phyloP scores from a whole-genome alignment of 2,113 vertebrate species.

The Carollia perspicillata region DNA sequence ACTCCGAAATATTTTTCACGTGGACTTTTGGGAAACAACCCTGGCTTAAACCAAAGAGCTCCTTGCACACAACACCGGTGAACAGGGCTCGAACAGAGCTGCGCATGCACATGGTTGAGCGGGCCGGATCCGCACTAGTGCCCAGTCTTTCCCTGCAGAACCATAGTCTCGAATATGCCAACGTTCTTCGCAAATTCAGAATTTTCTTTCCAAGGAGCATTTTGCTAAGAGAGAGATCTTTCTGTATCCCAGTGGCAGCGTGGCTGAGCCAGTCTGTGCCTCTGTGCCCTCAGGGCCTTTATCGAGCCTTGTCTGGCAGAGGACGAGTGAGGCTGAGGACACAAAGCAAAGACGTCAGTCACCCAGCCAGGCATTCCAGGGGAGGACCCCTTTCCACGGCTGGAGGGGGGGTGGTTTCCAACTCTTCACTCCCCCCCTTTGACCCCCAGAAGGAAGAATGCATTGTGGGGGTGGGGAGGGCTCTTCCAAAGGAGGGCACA shows the following conservation, averaged over 20 bases:
- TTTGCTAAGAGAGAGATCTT: not conserved
- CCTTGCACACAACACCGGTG: not conserved
- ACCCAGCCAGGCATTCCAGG: not conserved
- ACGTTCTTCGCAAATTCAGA: not conserved
- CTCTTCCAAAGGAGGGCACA: not conserved
- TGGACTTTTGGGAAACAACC: not conserved
- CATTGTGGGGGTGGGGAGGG: not conserved
- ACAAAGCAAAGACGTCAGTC: conserved; percentile 61
- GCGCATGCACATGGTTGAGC: not conserved
- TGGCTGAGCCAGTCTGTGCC: conserved; percentile 56
- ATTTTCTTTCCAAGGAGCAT: not conserved
- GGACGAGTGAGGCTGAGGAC: conserved; percentile 53
- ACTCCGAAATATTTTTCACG: not conserved
- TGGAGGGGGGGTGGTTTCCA: not conserved
- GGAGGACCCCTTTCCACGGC: not conserved
- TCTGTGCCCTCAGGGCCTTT: conserved; percentile 72
- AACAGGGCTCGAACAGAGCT: too few species aligned
- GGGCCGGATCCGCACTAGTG: not conserved
- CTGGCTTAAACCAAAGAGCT: not conserved
- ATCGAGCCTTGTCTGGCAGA: conserved; percentile 72
- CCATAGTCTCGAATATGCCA: not conserved
- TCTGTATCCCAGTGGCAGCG: conserved; percentile 26
- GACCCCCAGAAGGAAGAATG: not conserved
- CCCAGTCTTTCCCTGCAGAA: not conserved
- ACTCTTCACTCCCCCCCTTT: not conserved